Percentiles rank a stretch among this genome's conserved stretches.
Conservation (phyloP, 1,140 invertebrate species). For the Drosophila ambigua region DNA sequence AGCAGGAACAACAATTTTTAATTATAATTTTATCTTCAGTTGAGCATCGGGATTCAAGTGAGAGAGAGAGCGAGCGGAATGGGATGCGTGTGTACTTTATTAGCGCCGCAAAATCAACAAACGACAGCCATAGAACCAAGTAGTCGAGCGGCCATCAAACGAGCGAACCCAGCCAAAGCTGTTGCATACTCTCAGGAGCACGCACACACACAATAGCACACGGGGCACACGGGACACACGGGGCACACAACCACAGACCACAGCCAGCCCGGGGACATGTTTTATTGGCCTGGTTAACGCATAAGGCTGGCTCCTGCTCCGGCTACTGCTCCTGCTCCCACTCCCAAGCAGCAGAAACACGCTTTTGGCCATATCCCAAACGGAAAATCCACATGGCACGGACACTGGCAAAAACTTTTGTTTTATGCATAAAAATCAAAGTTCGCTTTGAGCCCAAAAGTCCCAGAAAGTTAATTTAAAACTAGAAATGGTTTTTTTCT, state of each 20-base stretch:
- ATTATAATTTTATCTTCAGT: conserved; percentile 77
- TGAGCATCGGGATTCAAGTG: conserved; percentile 41
- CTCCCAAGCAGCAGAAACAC: conserved; percentile 12
- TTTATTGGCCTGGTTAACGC: conserved; percentile 67
- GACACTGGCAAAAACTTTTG: conserved; percentile 14
- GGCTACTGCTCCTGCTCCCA: conserved; percentile 1
- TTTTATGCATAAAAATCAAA: too few species aligned
- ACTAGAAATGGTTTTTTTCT: too few species aligned
- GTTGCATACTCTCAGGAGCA: conserved; percentile 46
- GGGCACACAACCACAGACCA: conserved; percentile 18
- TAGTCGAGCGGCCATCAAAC: conserved; percentile 27
- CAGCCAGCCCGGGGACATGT: conserved; percentile 46
- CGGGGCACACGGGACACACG: neutral
- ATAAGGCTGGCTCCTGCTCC: conserved; percentile 16
- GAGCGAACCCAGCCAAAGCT: conserved; percentile 22
- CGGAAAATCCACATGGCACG: conserved; percentile 3
- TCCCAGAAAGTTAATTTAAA: too few species aligned
- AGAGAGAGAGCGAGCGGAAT: neutral
- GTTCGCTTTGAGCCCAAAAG: too few species aligned
- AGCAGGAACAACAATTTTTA: conserved; percentile 61
- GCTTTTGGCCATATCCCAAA: conserved; percentile 1
- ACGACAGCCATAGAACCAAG: conserved; percentile 12
- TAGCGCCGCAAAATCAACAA: conserved; percentile 56
- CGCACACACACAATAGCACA: conserved; percentile 1
- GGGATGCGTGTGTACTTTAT: conserved; percentile 57